Evolutionary conservation across 2,888 invertebrate species (phyloP).

Genomic region (Drosophila multiciliata): DNA sequence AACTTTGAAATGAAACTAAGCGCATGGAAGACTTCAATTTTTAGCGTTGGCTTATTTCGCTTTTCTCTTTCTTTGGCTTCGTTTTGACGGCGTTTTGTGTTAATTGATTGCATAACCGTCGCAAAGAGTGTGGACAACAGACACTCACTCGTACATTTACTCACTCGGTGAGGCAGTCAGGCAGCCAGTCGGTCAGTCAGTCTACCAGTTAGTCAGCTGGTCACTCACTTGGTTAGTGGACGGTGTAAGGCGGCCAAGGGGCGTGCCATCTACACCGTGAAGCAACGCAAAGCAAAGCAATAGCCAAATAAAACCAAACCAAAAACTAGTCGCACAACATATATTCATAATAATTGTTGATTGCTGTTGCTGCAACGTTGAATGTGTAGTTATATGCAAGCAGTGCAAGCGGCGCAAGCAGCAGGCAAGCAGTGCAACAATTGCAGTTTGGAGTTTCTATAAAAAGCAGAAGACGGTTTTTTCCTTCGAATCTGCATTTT

Average conservation of each 20-base stretch:
- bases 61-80: constrained; percentile 29
- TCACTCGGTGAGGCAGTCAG: constrained; percentile 5
- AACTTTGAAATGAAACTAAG: constrained; percentile 49
- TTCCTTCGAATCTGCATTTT: background rate
- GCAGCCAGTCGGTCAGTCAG: constrained; percentile 1
- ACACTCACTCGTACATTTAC: constrained; percentile 35
- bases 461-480: background rate
- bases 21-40: constrained; percentile 9
- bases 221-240: constrained; percentile 17
- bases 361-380: constrained; percentile 25
- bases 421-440: background rate
- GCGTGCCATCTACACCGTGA: constrained; percentile 36
- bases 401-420: constrained; percentile 3
- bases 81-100: constrained; percentile 63
- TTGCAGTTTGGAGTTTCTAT: background rate
- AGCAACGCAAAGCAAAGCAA: constrained; percentile 33
- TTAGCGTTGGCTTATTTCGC: constrained; percentile 25
- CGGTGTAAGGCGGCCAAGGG: constrained; percentile 24
- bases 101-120: constrained; percentile 76
- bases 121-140: constrained; percentile 48
- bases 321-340: constrained; percentile 69
- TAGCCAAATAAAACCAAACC: constrained; percentile 20
- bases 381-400: constrained; percentile 6
- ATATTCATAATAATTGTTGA: constrained; percentile 53
- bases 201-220: constrained; percentile 4